Evolutionary conservation across 2,113 vertebrate genomes (phyloP), one percentile per base, ranked within the genome.

Genomic region (Thymallus thymallus): DNA sequence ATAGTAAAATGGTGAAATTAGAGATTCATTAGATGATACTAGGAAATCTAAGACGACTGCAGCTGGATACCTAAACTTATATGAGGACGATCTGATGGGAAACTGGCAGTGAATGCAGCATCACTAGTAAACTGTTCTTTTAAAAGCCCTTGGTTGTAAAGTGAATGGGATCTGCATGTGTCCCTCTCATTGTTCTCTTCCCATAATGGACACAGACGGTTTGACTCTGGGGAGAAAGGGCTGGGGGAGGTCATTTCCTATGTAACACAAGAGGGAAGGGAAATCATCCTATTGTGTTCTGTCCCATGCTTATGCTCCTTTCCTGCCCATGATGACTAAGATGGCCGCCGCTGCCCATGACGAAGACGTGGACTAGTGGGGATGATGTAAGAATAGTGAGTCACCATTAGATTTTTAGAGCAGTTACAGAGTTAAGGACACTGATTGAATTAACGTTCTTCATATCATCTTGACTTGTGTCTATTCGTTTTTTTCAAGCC

Each of bases 261-360:
- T 79, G 72, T 71, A 82, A 76, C 51, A 76, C 61, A 72, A 75
- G 58, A 82, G 80, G 78, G 80, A 56, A 80, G 80, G 78, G 80
- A 87, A 86, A 73, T 75, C 70, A 62, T 78, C 69, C 73, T 75
- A 84, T 85, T 85, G 83, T 88, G 81, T 76, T 32, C 18, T 55
- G 9, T 82, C 65, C 9, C 32, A 67, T 29, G 18, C n/a, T 32
- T 9, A 66, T 66, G 18, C 16, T 18, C 30, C 29, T 66, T 66
- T n/a, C 64, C 18, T 35, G 18, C 48, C 48, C 48, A 51, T 3
- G 48, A 51, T 18, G 48, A 18, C 48, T 51, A 51, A 51, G 12
- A 51, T 51, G 48, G 48, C 48, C 48, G 3, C 30, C n/a, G 18
- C 16, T 32, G 29, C 18, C 64, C 26, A 66, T 20, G 64, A 35